A percentile compares a stretch with the other conserved stretches of the same genome.
Conservation (phyloP, 2,888 invertebrate species). For the Ornithoptera alexandrae region DNA sequence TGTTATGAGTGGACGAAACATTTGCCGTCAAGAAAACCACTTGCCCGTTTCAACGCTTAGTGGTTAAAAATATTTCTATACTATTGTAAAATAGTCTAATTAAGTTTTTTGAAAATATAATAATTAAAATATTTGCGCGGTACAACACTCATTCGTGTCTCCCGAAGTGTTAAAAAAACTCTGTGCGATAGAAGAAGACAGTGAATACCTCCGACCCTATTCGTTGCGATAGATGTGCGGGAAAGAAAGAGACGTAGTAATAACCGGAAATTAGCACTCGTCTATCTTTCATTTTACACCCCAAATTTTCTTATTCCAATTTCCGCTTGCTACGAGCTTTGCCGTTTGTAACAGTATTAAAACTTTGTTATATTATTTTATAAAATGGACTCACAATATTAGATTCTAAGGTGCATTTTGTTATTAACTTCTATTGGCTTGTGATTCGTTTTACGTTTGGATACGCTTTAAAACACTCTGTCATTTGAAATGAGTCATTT, state of each 20-base stretch:
- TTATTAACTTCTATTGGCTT: constrained; percentile 29
- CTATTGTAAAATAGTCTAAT: background rate
- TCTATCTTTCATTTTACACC: constrained; percentile 89
- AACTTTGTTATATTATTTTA: constrained; percentile 32
- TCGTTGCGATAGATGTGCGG: constrained; percentile 73
- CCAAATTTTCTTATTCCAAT: constrained; percentile 89
- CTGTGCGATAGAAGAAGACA: constrained; percentile 69
- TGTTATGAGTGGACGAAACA: too few species aligned
- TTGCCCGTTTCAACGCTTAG: too few species aligned
- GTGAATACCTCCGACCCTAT: constrained; percentile 59
- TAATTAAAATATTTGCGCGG: constrained; percentile 26
- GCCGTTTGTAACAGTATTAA: constrained; percentile 58
- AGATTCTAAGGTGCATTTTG: constrained; percentile 42
- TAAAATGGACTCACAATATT: constrained; percentile 36
- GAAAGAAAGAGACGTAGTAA: constrained; percentile 79
- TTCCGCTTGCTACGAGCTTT: constrained; percentile 76
- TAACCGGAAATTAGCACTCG: constrained; percentile 86
- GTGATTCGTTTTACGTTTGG: constrained; percentile 58
- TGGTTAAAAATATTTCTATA: too few species aligned
- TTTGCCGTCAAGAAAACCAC: too few species aligned
- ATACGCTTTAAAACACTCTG: constrained; percentile 76
- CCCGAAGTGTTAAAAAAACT: constrained; percentile 45
- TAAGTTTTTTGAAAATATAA: background rate
- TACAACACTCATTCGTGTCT: constrained; percentile 31
- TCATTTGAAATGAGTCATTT: constrained; percentile 86